A percentile compares a stretch with the other conserved stretches of the same genome.
Conservation (phyloP, 2,113 vertebrate species). For the Puffinus mauretanicus region DNA sequence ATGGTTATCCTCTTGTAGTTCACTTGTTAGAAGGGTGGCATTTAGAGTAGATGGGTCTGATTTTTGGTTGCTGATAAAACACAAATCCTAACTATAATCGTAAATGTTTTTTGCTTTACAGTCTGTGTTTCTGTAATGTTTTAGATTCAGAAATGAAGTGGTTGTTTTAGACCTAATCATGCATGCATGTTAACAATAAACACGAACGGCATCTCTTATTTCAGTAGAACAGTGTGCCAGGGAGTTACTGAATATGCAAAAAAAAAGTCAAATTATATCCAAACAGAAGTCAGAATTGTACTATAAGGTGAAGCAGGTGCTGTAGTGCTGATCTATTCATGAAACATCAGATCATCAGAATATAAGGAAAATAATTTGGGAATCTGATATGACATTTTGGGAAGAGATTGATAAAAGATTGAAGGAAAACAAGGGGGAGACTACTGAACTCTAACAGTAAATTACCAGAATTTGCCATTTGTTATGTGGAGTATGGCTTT, state of each 20-base stretch:
- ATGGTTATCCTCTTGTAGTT: neutral
- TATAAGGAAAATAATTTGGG: neutral
- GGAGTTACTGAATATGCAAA: neutral
- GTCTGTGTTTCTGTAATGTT: neutral
- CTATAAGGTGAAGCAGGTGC: neutral
- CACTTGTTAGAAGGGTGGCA: neutral
- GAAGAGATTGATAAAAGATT: neutral
- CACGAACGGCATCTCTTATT: neutral
- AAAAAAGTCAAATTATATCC: neutral
- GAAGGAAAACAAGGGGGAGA: neutral
- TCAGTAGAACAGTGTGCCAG: neutral
- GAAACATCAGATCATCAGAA: neutral
- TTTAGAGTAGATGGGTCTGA: neutral
- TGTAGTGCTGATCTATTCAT: neutral
- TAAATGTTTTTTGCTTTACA: neutral
- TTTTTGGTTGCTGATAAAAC: neutral
- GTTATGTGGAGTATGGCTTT: neutral
- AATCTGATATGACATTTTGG: neutral
- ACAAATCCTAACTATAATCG: neutral
- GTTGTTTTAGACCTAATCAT: neutral
- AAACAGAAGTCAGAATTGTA: neutral
- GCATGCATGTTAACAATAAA: neutral
- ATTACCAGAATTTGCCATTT: neutral
- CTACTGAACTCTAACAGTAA: neutral
- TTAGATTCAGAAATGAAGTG: neutral